Percentiles rank a stretch among this genome's conserved stretches.
phyloP scores from a whole-genome alignment of 37 sponge, comb jelly and placozoan genomes.

The Aplysina aerophoba region DNA sequence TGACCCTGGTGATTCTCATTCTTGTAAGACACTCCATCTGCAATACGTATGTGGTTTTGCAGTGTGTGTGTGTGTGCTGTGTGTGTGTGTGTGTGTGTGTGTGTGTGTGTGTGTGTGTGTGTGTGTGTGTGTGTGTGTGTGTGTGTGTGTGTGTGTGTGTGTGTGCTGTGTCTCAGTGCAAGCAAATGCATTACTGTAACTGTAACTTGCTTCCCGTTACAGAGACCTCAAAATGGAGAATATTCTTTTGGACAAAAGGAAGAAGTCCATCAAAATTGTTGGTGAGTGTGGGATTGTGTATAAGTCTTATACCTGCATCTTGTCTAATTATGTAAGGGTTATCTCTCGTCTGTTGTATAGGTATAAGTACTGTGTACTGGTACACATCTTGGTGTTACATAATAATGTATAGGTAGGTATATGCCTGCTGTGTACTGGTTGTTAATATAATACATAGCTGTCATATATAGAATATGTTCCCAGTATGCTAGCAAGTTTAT shows the following conservation, averaged over 20 bases:
- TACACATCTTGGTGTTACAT: background rate
- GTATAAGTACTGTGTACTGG: background rate
- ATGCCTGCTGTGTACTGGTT: background rate
- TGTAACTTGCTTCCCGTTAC: constrained; percentile 20
- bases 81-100: no score
- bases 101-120: no score
- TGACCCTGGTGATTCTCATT: no score
- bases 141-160: no score
- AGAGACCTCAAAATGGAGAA: constrained; percentile 99
- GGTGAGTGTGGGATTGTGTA: constrained; percentile 59
- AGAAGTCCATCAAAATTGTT: constrained; percentile 89
- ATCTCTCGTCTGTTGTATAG: background rate
- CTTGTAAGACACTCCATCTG: no score
- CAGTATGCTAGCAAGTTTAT: background rate
- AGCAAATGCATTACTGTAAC: no score
- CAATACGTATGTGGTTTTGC: no score
- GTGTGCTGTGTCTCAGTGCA: no score
- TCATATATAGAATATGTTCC: background rate
- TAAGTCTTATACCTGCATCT: background rate
- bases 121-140: no score
- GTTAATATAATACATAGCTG: background rate
- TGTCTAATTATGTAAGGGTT: background rate
- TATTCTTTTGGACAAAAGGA: constrained; percentile 93
- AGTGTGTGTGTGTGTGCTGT: no score
- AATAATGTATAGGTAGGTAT: background rate